Percentiles rank a stretch among this genome's conserved stretches.
Evolutionary conservation across 2,797 vertebrate genomes (phyloP).

Genomic region (Periophthalmus magnuspinnatus): DNA sequence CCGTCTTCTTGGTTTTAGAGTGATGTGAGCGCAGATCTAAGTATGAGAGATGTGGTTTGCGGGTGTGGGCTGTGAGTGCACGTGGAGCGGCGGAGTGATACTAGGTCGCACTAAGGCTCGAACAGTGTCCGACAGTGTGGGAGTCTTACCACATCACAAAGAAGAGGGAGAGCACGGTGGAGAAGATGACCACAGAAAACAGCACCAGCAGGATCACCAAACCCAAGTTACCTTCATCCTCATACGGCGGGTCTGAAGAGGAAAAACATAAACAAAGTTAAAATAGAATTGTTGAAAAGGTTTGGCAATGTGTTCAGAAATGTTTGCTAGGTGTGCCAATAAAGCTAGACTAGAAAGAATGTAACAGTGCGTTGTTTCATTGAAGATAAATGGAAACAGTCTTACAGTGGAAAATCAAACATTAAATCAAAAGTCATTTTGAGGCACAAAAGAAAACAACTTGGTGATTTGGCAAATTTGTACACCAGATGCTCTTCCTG

Average conservation of each 20-base stretch:
- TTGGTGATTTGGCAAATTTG: too few species aligned
- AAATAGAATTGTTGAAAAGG: conserved; percentile 5
- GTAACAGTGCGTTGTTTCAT: neutral
- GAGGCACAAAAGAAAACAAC: too few species aligned
- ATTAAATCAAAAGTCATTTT: too few species aligned
- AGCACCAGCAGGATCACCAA: conserved; percentile 74
- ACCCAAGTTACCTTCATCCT: conserved; percentile 64
- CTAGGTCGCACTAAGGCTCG: conserved; percentile 1
- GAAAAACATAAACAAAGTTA: conserved; percentile 10
- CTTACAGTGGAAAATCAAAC: neutral
- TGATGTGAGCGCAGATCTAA: neutral
- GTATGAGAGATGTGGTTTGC: conserved; percentile 17
- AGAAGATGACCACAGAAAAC: conserved; percentile 74
- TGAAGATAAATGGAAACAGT: neutral
- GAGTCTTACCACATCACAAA: conserved; percentile 75
- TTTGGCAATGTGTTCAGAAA: neutral
- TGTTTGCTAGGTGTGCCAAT: neutral
- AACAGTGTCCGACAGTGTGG: neutral
- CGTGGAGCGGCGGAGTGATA: conserved; percentile 14
- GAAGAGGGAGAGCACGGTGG: conserved; percentile 70
- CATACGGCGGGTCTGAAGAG: conserved; percentile 42
- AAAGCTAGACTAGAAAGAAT: neutral
- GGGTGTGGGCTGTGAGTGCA: conserved; percentile 20
- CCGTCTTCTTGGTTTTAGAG: neutral
- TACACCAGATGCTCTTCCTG: too few species aligned